A percentile compares a stretch with the other conserved stretches of the same genome.
Conservation (phyloP, 1,140 invertebrate genomes). For the Pantala flavescens region DNA sequence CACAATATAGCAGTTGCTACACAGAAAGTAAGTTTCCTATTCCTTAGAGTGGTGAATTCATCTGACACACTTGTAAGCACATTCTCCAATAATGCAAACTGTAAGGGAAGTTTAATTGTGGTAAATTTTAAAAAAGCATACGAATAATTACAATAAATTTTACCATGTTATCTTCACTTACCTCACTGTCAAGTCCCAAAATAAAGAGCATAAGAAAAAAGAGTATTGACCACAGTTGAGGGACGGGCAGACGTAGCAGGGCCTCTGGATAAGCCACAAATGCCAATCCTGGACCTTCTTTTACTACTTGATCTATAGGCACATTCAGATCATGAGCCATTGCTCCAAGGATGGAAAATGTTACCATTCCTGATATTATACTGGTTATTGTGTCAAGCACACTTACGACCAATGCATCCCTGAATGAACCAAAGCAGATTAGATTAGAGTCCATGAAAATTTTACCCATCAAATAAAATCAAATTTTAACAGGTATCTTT, state of each 20-base stretch:
- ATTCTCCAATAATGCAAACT: slow-evolving; percentile 72
- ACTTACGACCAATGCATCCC: slow-evolving; percentile 56
- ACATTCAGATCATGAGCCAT: slow-evolving; percentile 42
- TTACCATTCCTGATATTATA: slow-evolving; percentile 61
- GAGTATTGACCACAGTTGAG: slow-evolving; percentile 65
- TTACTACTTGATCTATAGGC: slow-evolving; percentile 39
- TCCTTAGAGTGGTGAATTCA: slow-evolving; percentile 56
- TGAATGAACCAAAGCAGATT: background rate
- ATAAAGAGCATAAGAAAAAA: slow-evolving; percentile 80
- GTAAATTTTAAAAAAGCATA: background rate
- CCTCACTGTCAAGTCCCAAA: slow-evolving; percentile 60
- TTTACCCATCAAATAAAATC: too few species aligned
- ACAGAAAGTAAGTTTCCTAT: slow-evolving; percentile 62
- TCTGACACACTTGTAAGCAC: slow-evolving; percentile 70
- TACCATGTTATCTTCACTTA: slow-evolving; percentile 12
- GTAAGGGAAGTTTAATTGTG: slow-evolving; percentile 24
- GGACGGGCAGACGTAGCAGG: slow-evolving; percentile 59
- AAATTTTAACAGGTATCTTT: too few species aligned
- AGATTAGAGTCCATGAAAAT: too few species aligned
- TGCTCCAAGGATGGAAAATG: slow-evolving; percentile 74
- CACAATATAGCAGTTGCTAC: slow-evolving; percentile 55
- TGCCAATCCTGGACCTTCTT: slow-evolving; percentile 62
- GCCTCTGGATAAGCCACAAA: slow-evolving; percentile 76
- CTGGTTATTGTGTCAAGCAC: slow-evolving; percentile 61
- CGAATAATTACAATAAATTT: background rate